Conservation (phyloP, 92 coral and sea anemone genomes). For the Chrysogorgia sp. region DNA sequence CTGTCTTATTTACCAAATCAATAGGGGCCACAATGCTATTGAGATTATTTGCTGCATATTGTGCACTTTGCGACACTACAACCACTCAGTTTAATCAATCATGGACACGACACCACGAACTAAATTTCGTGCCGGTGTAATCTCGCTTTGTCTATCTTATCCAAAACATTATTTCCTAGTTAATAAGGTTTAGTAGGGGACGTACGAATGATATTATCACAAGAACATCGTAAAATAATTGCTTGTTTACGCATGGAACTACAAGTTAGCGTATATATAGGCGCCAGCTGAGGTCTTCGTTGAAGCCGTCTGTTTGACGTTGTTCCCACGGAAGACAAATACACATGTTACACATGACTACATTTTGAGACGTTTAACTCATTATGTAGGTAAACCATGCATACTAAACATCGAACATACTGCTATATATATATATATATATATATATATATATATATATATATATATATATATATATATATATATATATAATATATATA, state of each 20-base stretch:
- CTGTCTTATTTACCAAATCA: conserved; percentile 27
- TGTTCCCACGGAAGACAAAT: conserved; percentile 21
- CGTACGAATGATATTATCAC: not conserved
- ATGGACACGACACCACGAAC: not conserved
- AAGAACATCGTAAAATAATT: not conserved
- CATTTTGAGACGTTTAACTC: not conserved
- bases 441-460: not conserved
- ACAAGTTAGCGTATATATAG: not conserved
- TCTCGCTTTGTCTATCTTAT: conserved; percentile 28
- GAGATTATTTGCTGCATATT: conserved; percentile 8
- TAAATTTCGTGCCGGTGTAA: not conserved
- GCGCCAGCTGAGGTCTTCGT: not conserved
- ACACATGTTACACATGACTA: conserved; percentile 12
- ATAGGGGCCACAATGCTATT: conserved; percentile 29
- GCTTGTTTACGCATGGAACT: not conserved
- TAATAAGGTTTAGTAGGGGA: conserved; percentile 5
- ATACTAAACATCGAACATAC: no score
- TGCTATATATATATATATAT: not conserved
- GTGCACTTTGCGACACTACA: not conserved
- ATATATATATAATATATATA: not conserved
- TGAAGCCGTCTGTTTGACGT: not conserved
- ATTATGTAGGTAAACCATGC: not conserved
- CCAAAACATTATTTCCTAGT: conserved; percentile 8
- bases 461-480: not conserved
- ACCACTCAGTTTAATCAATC: not conserved